phyloP scores from a whole-genome alignment of 2,797 vertebrate species.

The Sarcophilus harrisii region DNA sequence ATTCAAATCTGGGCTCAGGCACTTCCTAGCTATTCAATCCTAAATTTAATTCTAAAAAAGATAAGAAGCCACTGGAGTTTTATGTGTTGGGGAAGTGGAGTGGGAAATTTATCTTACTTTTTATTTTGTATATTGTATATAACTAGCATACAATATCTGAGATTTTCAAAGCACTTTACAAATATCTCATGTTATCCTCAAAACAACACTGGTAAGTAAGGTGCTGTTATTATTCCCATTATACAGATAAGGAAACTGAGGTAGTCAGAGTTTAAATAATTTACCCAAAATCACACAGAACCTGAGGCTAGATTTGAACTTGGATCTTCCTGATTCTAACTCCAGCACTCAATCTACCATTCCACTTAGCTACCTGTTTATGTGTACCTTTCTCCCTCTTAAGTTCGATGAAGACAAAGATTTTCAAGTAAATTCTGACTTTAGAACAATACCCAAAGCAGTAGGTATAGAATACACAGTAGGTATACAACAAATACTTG shows the following conservation, averaged over 20 bases:
- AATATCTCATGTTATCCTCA: not conserved
- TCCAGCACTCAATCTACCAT: not conserved
- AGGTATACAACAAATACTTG: not conserved
- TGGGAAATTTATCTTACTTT: not conserved
- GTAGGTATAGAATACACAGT: not conserved
- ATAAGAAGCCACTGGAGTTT: not conserved
- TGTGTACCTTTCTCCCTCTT: not conserved
- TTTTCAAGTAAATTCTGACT: not conserved
- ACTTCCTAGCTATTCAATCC: not conserved
- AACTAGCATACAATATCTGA: not conserved
- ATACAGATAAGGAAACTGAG: not conserved
- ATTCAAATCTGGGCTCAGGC: not conserved
- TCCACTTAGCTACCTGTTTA: not conserved
- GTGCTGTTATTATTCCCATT: not conserved
- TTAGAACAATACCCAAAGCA: not conserved
- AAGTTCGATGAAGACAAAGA: not conserved
- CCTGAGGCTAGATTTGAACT: not conserved
- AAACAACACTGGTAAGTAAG: not conserved
- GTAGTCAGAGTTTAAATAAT: not conserved
- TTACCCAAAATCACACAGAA: not conserved
- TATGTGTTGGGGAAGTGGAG: not conserved
- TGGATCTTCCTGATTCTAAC: not conserved
- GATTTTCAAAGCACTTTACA: not conserved
- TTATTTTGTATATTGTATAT: not conserved
- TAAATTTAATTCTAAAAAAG: not conserved